Evolutionary conservation across 1,140 invertebrate genomes (phyloP), one percentile per base, ranked within the genome.

Genomic region (Drosophila serrata): DNA sequence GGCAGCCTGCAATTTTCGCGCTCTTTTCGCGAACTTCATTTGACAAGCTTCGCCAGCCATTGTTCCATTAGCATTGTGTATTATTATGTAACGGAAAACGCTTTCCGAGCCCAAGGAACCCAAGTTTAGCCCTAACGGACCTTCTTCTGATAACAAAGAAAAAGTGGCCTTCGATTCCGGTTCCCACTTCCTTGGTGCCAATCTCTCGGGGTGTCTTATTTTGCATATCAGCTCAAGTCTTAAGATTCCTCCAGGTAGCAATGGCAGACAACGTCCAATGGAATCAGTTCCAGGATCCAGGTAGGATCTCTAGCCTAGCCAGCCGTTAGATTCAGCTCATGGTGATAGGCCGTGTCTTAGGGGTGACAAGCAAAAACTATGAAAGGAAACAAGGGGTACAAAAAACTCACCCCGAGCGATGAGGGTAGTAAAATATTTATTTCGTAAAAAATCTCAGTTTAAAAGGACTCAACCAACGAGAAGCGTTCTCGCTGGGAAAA

Each of bases 181-280:
- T 81, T 77, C 75, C 40, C 67, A 69, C 45, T 49, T 84, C 79
- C 84, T 79, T 72, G 82, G 79, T 82, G 53, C 61, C 22, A 5
- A 39, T 37, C 22, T 39, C 72, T 53, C 33, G 61, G 73, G 59
- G 62, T 62, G 55, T 64, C 65, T 64, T 53, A 15, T 49, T 75
- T 72, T 64, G 58, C 63, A 67, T 63, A 58, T 43, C 13, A 46
- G 27, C 75, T 37, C 31, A 58, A 40, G 42, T 43, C 42, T 29
- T 17, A 29, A 56, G 43, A 42, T 49, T 35, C 35, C 51, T 17
- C 7, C 60, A 85, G 82, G 82, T 75, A 86, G 68, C 75, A 78
- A 70, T 78, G 62, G 77, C 76, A 79, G 61, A 57, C 46, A 24
- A 24, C 70, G 59, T 79, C 85, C 85, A 88, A 88, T 88, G 74